Evolutionary conservation across 2,797 vertebrate species (phyloP).

Genomic region (Thunnus albacares): DNA sequence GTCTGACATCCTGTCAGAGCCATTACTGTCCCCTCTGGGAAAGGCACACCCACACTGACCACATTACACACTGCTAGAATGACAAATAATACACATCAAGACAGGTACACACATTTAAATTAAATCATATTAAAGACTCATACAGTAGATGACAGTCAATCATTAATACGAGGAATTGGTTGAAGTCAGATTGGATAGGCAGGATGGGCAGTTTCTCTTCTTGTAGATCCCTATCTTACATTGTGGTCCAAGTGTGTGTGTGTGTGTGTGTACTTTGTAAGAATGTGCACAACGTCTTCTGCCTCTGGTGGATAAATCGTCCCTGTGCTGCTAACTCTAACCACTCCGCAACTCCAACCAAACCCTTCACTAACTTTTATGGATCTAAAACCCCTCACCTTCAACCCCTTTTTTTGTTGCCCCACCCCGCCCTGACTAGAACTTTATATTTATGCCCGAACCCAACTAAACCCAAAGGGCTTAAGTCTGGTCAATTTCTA

Average conservation of each 20-base stretch:
- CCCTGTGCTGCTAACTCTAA: slow-evolving; percentile 52
- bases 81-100: slow-evolving; percentile 5
- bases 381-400: slow-evolving; percentile 11
- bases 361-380: slow-evolving; percentile 54
- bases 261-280: slow-evolving; percentile 29
- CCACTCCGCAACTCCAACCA: slow-evolving; percentile 40
- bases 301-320: slow-evolving; percentile 48
- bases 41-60: slow-evolving; percentile 26
- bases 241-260: slow-evolving; percentile 46
- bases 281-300: slow-evolving; percentile 35
- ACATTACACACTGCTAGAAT: slow-evolving; percentile 22
- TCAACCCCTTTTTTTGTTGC: slow-evolving; percentile 20
- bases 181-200: background rate
- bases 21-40: slow-evolving; percentile 56
- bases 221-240: slow-evolving; percentile 26
- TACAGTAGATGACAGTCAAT: background rate
- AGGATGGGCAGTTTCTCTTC: slow-evolving; percentile 15
- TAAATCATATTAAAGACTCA: background rate
- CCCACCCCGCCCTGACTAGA: slow-evolving; percentile 15
- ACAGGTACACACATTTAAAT: background rate
- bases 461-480: slow-evolving; percentile 60
- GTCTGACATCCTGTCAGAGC: slow-evolving; percentile 74
- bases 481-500: slow-evolving; percentile 9
- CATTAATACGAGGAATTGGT: background rate
- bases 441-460: slow-evolving; percentile 55